Conservation (phyloP, 1,140 invertebrate genomes). For the Drosophila insularis region DNA sequence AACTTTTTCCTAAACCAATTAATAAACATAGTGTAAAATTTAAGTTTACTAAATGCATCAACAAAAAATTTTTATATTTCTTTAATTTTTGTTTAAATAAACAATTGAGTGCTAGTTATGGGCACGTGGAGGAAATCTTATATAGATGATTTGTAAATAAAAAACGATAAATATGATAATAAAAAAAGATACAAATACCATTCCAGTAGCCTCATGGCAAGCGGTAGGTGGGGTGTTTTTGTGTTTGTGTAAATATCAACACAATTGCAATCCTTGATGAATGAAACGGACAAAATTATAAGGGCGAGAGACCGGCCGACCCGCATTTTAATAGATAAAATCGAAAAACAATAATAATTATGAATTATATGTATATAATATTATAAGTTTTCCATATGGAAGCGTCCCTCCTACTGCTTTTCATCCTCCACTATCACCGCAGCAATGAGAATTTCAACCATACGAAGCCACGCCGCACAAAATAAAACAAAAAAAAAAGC, state of each 20-base stretch:
- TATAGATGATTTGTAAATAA: too few species aligned
- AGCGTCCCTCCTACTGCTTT: background rate
- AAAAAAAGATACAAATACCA: background rate
- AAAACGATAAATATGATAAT: background rate
- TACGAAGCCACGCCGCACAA: background rate
- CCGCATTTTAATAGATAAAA: conserved; percentile 20
- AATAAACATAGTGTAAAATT: too few species aligned
- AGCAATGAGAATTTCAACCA: background rate
- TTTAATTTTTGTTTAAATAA: too few species aligned
- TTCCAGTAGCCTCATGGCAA: background rate
- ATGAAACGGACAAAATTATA: background rate
- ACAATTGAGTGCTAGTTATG: too few species aligned
- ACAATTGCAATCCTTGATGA: conserved; percentile 23
- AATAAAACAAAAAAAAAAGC: too few species aligned
- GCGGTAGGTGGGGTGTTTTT: background rate
- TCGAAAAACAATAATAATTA: background rate
- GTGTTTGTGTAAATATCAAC: conserved; percentile 18
- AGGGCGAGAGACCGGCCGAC: background rate
- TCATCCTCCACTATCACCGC: background rate
- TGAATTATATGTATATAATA: background rate
- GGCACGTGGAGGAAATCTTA: too few species aligned
- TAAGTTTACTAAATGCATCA: too few species aligned
- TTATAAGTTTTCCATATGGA: conserved; percentile 30
- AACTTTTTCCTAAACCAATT: too few species aligned
- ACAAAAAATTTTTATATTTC: too few species aligned